Conservation (phyloP, 1,140 invertebrate species). For the Helicorthomorpha holstii region DNA sequence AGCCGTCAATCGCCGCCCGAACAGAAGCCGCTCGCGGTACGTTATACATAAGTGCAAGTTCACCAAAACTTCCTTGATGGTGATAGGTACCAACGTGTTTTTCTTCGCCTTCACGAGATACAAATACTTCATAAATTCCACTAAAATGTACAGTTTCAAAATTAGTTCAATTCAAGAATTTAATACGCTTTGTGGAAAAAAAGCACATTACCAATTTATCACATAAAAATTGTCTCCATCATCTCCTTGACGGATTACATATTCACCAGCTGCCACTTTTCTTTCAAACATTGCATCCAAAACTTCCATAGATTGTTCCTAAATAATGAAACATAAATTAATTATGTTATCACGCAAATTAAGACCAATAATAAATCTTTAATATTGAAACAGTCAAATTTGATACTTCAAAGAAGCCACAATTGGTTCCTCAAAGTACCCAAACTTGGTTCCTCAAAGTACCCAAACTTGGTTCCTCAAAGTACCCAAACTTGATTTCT, state of each 20-base stretch:
- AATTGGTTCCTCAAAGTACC: too few relatives aligned
- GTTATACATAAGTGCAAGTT: constrained; percentile 92
- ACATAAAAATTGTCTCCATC: constrained; percentile 98
- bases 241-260: constrained; percentile 87
- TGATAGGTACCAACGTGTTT: constrained; percentile 75
- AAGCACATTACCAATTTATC: constrained; percentile 55
- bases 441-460: too few relatives aligned
- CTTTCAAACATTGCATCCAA: constrained; percentile 96
- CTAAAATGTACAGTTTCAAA: background rate
- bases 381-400: too few relatives aligned
- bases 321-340: constrained; percentile 14
- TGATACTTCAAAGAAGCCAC: too few relatives aligned
- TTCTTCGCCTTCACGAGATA: constrained; percentile 42
- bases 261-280: constrained; percentile 62
- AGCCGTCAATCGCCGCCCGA: constrained; percentile 45
- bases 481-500: too few relatives aligned
- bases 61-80: constrained; percentile 81
- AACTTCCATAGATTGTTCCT: constrained; percentile 66
- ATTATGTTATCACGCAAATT: background rate
- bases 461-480: too few relatives aligned
- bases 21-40: constrained; percentile 83
- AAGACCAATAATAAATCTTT: background rate
- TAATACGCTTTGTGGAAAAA: constrained; percentile 1
- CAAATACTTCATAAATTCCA: constrained; percentile 74
- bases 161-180: too few relatives aligned